A percentile compares a stretch with the other conserved stretches of the same genome.
Evolutionary conservation across 2,888 invertebrate species (phyloP).

Genomic region (Tetheella fluctuosa): DNA sequence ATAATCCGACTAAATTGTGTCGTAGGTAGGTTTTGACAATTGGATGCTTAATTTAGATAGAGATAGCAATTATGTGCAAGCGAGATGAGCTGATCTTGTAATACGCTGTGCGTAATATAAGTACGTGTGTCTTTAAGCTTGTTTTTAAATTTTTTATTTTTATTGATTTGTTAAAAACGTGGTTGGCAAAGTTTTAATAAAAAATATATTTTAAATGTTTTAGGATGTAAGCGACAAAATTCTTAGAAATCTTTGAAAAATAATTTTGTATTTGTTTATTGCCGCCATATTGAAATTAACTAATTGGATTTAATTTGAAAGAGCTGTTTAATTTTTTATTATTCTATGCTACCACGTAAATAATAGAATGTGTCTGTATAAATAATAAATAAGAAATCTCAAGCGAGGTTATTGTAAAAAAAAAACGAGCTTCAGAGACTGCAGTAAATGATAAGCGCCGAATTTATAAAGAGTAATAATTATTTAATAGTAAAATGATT

Average conservation of each 20-base stretch:
- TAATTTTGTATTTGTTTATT: no score
- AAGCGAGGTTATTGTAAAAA: constrained; percentile 17
- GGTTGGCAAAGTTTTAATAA: neutral
- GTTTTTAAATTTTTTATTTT: neutral
- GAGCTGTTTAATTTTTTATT: neutral
- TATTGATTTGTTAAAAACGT: neutral
- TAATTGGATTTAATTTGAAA: no score
- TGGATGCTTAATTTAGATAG: no score
- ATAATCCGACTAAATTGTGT: neutral
- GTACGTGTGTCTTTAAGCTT: neutral
- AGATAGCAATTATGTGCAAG: no score
- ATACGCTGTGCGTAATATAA: neutral
- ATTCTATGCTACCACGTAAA: neutral
- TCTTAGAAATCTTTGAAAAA: neutral
- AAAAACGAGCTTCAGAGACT: constrained; percentile 35
- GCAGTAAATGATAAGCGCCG: constrained; percentile 25
- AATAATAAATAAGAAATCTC: constrained; percentile 21
- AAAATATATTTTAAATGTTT: neutral
- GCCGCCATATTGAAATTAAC: no score
- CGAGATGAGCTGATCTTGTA: neutral
- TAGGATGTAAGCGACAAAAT: no score
- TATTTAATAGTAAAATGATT: constrained; percentile 22
- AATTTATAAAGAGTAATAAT: constrained; percentile 27
- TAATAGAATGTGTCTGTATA: neutral
- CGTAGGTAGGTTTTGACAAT: neutral